phyloP scores from a whole-genome alignment of 23 tunicate species.

The Trididemnum clinides region DNA sequence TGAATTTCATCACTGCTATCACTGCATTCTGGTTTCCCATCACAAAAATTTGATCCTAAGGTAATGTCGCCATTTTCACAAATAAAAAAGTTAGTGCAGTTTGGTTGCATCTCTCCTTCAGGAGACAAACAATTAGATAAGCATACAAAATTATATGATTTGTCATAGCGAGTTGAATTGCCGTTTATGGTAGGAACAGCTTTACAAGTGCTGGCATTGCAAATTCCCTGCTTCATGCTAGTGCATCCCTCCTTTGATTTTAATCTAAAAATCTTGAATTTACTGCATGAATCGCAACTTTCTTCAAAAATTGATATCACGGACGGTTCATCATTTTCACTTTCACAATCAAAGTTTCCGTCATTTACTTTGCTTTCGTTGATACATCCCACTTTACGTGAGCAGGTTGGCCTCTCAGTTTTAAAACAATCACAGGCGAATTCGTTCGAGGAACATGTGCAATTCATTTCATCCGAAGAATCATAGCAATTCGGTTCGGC shows the following conservation, averaged over 20 bases:
- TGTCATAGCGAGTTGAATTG: not conserved
- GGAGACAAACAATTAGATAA: not conserved
- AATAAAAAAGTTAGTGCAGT: not conserved
- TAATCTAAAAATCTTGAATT: not conserved
- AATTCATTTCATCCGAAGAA: constrained; percentile 1
- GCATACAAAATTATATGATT: not conserved
- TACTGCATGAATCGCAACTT: not conserved
- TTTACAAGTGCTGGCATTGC: not conserved
- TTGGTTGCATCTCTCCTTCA: not conserved
- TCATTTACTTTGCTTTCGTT: not conserved
- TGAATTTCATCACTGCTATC: constrained; percentile 8
- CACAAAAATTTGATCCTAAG: not conserved
- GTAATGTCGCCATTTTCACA: not conserved
- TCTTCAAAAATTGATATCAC: not conserved
- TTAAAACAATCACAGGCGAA: not conserved
- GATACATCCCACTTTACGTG: not conserved
- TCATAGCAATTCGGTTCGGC: not conserved
- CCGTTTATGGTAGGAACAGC: not conserved
- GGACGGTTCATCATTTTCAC: not conserved
- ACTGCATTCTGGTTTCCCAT: not conserved
- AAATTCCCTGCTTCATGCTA: not conserved
- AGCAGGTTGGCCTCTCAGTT: not conserved
- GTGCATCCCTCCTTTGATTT: not conserved
- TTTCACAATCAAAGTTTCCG: not conserved
- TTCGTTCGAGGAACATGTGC: not conserved